Percentiles rank a stretch among this genome's conserved stretches.
These are phyloP conservation scores for Hypena proboscidalis DNA, from an alignment of 2,888 invertebrate species.

Conservation along the genomic window DNA sequence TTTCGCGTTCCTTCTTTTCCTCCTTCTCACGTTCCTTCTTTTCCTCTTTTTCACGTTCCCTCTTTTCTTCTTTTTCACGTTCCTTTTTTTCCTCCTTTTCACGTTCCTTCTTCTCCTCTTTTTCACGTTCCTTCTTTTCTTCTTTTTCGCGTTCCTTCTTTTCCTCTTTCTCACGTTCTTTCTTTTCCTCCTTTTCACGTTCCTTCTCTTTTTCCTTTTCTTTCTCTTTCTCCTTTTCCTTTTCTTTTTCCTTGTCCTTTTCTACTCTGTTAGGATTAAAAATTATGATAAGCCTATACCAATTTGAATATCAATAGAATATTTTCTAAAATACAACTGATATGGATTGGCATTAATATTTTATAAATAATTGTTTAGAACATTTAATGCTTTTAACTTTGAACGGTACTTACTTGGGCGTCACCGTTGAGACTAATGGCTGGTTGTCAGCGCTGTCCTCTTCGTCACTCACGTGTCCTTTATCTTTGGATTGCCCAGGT, in stretches of 20 bases:
- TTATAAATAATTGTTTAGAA: too few relatives aligned
- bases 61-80: slow-evolving; percentile 38
- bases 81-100: slow-evolving; percentile 20
- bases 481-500: slow-evolving; percentile 68
- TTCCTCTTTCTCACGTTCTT: slow-evolving; percentile 31
- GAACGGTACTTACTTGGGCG: slow-evolving; percentile 77
- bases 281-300: too few relatives aligned
- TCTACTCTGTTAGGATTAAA: slow-evolving; percentile 40
- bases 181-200: slow-evolving; percentile 40
- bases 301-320: too few relatives aligned
- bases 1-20: slow-evolving; percentile 40
- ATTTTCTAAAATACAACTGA: too few relatives aligned
- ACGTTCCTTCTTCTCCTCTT: neutral
- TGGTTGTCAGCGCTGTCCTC: slow-evolving; percentile 83
- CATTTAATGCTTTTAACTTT: too few relatives aligned
- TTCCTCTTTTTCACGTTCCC: slow-evolving; percentile 46
- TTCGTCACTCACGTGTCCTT: slow-evolving; percentile 69
- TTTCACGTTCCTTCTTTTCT: slow-evolving; percentile 2
- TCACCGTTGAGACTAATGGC: slow-evolving; percentile 67
- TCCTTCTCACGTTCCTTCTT: slow-evolving; percentile 50
- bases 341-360: too few relatives aligned
- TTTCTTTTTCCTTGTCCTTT: slow-evolving; percentile 46
- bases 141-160: slow-evolving; percentile 4
- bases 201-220: slow-evolving; percentile 43
- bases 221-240: slow-evolving; percentile 44